Evolutionary conservation across 2,888 invertebrate species (phyloP), one percentile per base, ranked within the genome.

Genomic region (Acronicta psi): DNA sequence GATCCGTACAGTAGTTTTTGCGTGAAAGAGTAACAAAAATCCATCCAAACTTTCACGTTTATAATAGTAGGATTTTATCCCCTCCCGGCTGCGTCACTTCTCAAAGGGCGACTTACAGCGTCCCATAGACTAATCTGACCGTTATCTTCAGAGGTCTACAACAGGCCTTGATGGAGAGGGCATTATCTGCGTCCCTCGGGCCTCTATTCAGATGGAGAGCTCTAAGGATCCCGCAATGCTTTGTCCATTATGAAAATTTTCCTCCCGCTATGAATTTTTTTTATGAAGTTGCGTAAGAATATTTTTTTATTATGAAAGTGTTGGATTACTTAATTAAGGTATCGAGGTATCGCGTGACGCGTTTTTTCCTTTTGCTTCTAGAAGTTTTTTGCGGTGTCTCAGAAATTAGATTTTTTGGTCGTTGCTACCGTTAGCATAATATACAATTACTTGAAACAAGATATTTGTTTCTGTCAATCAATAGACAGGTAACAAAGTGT

Each of bases 111-210:
- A 59, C 72, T 71, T 66, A 68, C 69, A 64, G 57, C 59, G 52
- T 62, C 60, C 63, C 68, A 71, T 66, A 61, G 69, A 69, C 71
- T 80, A 82, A 83, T 81, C 78, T 78, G 54, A 60, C 66, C 72
- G 79, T 81, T 83, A 84, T 84, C 83, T 78, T 41, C 69, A 76
- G 72, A 72, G 72, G 72, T 54, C 65, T 73, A 71, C 71, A 72
- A 79, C 80, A 81, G 74, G 72, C 64, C 60, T 80, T 74, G 81
- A 87, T 79, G 82, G 76, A 82, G 80, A 80, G 79, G 80, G 82
- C 82, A 87, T 89, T 87, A 88, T 85, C 83, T 81, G 74, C 57
- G 68, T 84, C 86, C 85, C 85, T 75, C 71, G 81, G 85, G 65
- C 83, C 79, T 73, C 75, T 51, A 73, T 75, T 75, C 75, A 74